These are phyloP conservation scores for Bryconaethiops microstoma DNA, from an alignment of 2,797 vertebrate species.

Conservation along the genomic window DNA sequence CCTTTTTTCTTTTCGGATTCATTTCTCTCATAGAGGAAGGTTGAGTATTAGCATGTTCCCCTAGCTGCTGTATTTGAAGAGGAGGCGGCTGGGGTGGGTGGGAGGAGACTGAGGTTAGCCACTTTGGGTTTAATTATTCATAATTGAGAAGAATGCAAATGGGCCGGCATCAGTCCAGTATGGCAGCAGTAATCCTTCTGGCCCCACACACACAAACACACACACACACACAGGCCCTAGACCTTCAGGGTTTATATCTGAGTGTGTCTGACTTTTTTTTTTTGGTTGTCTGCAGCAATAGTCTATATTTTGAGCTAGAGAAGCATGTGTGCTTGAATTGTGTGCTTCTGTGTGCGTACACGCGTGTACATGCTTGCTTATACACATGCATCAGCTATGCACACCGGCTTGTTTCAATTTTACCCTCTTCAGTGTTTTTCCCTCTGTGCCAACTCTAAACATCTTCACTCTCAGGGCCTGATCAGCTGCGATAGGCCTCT, in stretches of 20 bases:
- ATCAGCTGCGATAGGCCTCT: slow-evolving; percentile 19
- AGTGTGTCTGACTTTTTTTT: slow-evolving; percentile 7
- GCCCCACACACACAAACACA: slow-evolving; percentile 22
- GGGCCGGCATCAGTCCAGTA: slow-evolving; percentile 48
- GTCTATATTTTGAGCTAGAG: neutral
- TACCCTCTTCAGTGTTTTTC: neutral
- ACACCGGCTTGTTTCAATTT: slow-evolving; percentile 15
- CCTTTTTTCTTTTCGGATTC: slow-evolving; percentile 30
- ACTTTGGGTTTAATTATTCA: slow-evolving; percentile 56
- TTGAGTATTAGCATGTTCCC: slow-evolving; percentile 40
- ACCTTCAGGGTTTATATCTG: slow-evolving; percentile 2
- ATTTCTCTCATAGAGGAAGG: slow-evolving; percentile 31
- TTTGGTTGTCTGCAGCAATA: neutral
- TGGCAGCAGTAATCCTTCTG: slow-evolving; percentile 30
- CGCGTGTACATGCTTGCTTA: neutral
- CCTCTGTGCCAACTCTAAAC: slow-evolving; percentile 1
- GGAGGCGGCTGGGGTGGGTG: slow-evolving; percentile 19
- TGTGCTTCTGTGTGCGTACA: neutral
- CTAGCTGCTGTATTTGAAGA: slow-evolving; percentile 34
- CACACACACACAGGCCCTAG: slow-evolving; percentile 3
- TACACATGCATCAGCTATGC: neutral
- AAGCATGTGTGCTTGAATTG: neutral
- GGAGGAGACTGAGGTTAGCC: slow-evolving; percentile 28
- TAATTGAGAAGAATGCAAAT: slow-evolving; percentile 57
- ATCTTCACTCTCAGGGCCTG: slow-evolving; percentile 18